Conservation (phyloP, 2,888 invertebrate species). For the Idaea straminata region DNA sequence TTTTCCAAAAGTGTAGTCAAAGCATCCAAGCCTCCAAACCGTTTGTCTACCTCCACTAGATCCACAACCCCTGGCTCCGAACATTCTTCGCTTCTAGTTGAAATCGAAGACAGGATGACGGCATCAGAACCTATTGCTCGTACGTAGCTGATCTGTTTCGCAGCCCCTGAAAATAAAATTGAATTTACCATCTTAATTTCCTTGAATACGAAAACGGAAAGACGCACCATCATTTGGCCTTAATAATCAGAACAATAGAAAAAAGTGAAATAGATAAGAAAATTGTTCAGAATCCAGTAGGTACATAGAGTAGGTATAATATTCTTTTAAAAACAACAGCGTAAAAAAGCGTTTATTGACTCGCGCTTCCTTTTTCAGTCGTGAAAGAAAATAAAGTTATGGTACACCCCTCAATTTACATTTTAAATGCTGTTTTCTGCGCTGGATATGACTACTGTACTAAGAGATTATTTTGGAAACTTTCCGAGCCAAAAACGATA, state of each 20-base stretch:
- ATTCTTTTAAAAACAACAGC: neutral
- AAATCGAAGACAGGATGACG: conserved; percentile 60
- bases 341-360: neutral
- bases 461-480: neutral
- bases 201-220: neutral
- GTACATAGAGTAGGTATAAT: neutral
- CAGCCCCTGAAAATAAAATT: conserved; percentile 44
- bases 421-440: neutral
- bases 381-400: conserved; percentile 2
- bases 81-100: conserved; percentile 77
- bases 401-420: neutral
- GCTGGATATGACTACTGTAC: neutral
- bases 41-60: conserved; percentile 83
- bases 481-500: neutral
- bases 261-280: neutral
- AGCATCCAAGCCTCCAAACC: conserved; percentile 84
- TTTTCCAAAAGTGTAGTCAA: conserved; percentile 78
- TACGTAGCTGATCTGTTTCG: conserved; percentile 66
- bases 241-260: neutral
- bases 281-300: neutral
- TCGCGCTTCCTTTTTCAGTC: neutral
- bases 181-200: neutral
- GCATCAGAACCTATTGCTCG: conserved; percentile 68
- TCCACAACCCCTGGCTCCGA: conserved; percentile 89
- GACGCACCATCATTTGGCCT: neutral